Conservation (phyloP, 2,888 invertebrate species). For the Drosophila yooni region DNA sequence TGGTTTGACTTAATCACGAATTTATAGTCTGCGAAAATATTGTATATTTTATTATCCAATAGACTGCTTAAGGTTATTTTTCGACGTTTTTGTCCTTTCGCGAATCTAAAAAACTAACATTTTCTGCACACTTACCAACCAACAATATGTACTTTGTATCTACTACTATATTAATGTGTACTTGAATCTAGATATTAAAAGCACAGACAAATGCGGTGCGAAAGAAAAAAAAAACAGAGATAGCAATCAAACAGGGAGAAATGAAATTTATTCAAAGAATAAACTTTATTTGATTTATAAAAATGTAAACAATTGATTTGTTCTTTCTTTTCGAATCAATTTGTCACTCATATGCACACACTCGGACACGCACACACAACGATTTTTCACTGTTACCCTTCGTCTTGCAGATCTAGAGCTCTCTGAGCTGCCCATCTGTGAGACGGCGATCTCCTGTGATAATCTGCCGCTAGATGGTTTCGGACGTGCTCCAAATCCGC, state of each 20-base stretch:
- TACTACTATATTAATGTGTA: constrained; percentile 1
- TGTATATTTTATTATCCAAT: not conserved
- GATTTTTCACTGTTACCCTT: constrained; percentile 15
- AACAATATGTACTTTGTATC: constrained; percentile 2
- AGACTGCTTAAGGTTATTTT: not conserved
- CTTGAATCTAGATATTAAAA: not conserved
- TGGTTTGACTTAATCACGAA: not conserved
- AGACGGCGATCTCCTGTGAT: constrained; percentile 95
- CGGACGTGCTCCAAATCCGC: constrained; percentile 93
- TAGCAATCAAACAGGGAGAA: not conserved
- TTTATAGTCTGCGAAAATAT: constrained; percentile 3
- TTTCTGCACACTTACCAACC: not conserved
- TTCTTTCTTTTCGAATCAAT: constrained; percentile 32
- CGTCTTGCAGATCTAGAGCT: constrained; percentile 69
- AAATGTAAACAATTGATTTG: constrained; percentile 39
- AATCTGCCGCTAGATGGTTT: constrained; percentile 94
- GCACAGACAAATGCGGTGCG: not conserved
- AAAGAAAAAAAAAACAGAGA: not conserved
- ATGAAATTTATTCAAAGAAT: constrained; percentile 60
- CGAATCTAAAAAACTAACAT: not conserved
- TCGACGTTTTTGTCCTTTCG: not conserved
- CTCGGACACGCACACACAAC: not conserved
- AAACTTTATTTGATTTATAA: constrained; percentile 62
- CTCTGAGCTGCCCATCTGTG: constrained; percentile 92
- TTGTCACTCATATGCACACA: not conserved